These are phyloP conservation scores for Agrochola macilenta DNA, from an alignment of 2,888 invertebrate species.

Conservation along the genomic window DNA sequence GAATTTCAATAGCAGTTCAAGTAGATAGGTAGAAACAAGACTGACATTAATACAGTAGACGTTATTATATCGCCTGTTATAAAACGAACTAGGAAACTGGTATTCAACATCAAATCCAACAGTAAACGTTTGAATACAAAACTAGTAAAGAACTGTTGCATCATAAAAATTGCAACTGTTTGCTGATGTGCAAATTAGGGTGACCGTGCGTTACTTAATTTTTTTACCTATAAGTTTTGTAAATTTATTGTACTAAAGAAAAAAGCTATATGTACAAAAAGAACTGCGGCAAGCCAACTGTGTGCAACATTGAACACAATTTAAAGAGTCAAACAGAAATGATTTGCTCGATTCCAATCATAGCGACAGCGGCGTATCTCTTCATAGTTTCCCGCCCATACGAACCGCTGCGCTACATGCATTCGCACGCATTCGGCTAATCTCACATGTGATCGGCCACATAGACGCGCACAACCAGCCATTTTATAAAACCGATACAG, in stretches of 20 bases:
- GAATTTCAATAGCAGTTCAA: slow-evolving; percentile 12
- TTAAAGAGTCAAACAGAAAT: slow-evolving; percentile 70
- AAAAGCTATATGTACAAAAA: not conserved
- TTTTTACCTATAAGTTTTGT: not conserved
- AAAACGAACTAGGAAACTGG: slow-evolving; percentile 26
- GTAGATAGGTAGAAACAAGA: not conserved
- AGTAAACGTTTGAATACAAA: slow-evolving; percentile 25
- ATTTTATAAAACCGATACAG: slow-evolving; percentile 87
- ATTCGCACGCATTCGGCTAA: slow-evolving; percentile 89
- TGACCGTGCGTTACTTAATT: slow-evolving; percentile 2
- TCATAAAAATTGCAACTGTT: slow-evolving; percentile 36
- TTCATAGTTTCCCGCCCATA: slow-evolving; percentile 86
- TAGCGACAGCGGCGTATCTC: slow-evolving; percentile 76
- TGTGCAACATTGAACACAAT: slow-evolving; percentile 18
- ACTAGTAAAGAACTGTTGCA: slow-evolving; percentile 33
- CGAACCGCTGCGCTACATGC: slow-evolving; percentile 84
- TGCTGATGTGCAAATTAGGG: slow-evolving; percentile 35
- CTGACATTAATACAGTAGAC: not conserved
- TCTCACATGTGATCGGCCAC: slow-evolving; percentile 88
- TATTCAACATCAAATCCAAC: slow-evolving; percentile 28
- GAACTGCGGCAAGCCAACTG: not conserved
- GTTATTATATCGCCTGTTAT: slow-evolving; percentile 24
- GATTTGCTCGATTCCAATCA: slow-evolving; percentile 75
- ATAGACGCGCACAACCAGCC: slow-evolving; percentile 86
- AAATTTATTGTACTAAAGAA: not conserved